A percentile compares a stretch with the other conserved stretches of the same genome.
Conservation (phyloP, 2,113 vertebrate species). For the Emydocephalus ijimae region DNA sequence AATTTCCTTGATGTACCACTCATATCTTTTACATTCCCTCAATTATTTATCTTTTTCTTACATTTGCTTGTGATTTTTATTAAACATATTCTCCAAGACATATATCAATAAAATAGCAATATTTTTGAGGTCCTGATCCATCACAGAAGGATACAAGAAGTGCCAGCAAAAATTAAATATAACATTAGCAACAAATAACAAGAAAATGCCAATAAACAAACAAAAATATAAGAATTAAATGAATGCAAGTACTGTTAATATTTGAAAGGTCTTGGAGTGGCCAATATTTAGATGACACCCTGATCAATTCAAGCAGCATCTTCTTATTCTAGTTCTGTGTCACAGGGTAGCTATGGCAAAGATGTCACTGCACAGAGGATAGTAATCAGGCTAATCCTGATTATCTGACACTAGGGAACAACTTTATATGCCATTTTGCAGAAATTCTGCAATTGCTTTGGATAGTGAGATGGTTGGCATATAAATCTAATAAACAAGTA, state of each 20-base stretch:
- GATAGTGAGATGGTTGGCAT: too few relatives aligned
- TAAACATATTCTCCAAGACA: not conserved
- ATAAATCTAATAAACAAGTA: too few relatives aligned
- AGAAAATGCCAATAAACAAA: not conserved
- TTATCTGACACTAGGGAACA: not conserved
- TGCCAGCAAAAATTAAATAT: not conserved
- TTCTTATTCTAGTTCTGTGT: not conserved
- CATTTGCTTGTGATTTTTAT: not conserved
- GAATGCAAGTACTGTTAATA: not conserved
- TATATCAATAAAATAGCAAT: not conserved
- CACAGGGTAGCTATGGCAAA: not conserved
- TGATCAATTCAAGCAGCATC: not conserved
- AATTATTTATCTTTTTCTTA: not conserved
- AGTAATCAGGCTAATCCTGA: not conserved
- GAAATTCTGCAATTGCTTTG: too few relatives aligned
- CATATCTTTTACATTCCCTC: not conserved
- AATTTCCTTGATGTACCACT: not conserved
- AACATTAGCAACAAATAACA: not conserved
- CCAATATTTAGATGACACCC: not conserved
- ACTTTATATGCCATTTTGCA: not conserved
- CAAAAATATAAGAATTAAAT: not conserved
- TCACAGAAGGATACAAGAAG: not conserved
- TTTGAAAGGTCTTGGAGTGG: not conserved
- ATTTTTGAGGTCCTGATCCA: not conserved
- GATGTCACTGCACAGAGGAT: not conserved